Percentiles rank a stretch among this genome's conserved stretches.
phyloP scores from a whole-genome alignment of 2,113 vertebrate genomes.

The Nanorana parkeri region DNA sequence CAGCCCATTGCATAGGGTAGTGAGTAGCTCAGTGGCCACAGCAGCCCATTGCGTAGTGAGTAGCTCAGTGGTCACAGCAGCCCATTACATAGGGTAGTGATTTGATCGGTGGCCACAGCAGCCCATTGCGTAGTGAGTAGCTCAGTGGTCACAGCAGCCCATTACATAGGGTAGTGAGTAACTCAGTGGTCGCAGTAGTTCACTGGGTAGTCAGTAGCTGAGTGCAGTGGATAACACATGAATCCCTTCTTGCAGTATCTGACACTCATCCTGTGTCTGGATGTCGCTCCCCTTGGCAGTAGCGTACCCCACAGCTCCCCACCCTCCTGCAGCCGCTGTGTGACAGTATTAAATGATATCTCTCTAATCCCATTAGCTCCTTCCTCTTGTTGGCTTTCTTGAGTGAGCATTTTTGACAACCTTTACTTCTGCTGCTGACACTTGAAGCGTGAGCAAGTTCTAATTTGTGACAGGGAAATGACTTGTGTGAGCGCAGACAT shows the following conservation, averaged over 20 bases:
- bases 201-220: background rate
- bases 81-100: no score
- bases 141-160: no score
- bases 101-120: no score
- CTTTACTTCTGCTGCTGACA: constrained; percentile 51
- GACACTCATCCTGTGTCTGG: no score
- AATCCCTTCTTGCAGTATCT: background rate
- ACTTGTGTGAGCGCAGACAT: constrained; percentile 36
- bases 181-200: no score
- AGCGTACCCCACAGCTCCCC: constrained; percentile 32
- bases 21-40: no score
- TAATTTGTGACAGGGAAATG: constrained; percentile 58
- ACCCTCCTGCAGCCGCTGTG: constrained; percentile 25
- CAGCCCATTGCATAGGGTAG: no score
- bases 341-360: constrained; percentile 59
- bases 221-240: background rate
- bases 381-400: constrained; percentile 58
- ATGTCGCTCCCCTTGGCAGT: no score
- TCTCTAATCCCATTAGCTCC: constrained; percentile 58
- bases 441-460: constrained; percentile 56
- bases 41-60: no score
- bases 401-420: constrained; percentile 58
- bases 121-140: no score
- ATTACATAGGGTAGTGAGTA: no score
- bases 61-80: no score